Percentiles rank a stretch among this genome's conserved stretches.
Conservation (phyloP, 2,113 vertebrate genomes). For the Setophaga kirtlandii region DNA sequence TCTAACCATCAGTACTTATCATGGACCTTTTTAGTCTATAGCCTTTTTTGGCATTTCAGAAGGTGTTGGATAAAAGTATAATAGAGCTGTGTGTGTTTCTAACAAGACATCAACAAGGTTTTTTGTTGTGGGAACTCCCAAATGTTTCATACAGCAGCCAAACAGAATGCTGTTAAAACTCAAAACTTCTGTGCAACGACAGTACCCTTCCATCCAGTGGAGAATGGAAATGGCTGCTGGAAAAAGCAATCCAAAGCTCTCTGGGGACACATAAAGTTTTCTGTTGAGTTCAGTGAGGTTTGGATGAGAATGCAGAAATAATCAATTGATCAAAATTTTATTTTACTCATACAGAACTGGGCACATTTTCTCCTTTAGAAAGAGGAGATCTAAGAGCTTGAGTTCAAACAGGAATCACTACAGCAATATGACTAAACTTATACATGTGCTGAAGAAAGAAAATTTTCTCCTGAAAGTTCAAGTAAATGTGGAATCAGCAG, state of each 20-base stretch:
- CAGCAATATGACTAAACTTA: neutral
- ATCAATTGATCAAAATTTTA: neutral
- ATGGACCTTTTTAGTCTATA: neutral
- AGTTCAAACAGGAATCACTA: neutral
- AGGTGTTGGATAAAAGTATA: neutral
- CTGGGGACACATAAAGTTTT: neutral
- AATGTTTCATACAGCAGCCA: neutral
- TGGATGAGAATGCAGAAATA: neutral
- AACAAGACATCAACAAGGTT: neutral
- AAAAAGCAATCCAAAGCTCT: neutral
- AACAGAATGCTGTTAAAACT: neutral
- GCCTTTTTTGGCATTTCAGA: neutral
- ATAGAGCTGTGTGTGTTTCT: neutral
- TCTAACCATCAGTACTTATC: neutral
- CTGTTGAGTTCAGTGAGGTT: neutral
- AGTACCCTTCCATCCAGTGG: neutral
- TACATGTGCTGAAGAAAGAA: neutral
- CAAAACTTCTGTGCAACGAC: neutral
- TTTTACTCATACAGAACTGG: neutral
- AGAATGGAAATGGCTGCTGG: neutral
- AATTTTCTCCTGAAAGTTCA: neutral
- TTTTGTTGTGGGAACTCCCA: neutral
- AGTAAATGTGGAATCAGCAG: neutral
- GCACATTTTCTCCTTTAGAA: neutral
- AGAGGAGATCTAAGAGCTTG: neutral